Conservation (phyloP, 23 tunicate genomes). For the Corella eumyota region DNA sequence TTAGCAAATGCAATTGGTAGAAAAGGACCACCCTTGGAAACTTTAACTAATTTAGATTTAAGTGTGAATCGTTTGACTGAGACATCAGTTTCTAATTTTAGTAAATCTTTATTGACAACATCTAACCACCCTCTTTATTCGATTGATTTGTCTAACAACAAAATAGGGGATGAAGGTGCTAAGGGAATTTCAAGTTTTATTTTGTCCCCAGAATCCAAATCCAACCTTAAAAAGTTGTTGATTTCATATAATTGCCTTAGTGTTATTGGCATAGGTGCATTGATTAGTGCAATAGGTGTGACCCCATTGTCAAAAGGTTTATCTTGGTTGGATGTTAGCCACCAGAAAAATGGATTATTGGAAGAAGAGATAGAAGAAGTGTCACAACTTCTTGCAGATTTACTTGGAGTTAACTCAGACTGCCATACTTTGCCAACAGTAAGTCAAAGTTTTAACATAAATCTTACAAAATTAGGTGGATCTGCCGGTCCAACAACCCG, state of each 20-base stretch:
- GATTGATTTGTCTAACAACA: slow-evolving; percentile 42
- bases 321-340: slow-evolving; percentile 38
- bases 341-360: slow-evolving; percentile 33
- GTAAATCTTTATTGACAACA: slow-evolving; percentile 3
- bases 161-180: slow-evolving; percentile 26
- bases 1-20: slow-evolving; percentile 8
- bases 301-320: slow-evolving; percentile 6
- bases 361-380: slow-evolving; percentile 49
- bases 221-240: slow-evolving; percentile 9
- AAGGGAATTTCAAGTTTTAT: slow-evolving; percentile 4
- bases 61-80: slow-evolving; percentile 43
- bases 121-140: slow-evolving; percentile 13
- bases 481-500: slow-evolving; percentile 9
- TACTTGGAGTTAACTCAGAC: slow-evolving; percentile 15
- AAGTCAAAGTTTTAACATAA: slow-evolving; percentile 14
- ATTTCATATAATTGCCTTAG: slow-evolving; percentile 29
- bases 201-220: slow-evolving; percentile 8
- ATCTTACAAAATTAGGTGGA: slow-evolving; percentile 46
- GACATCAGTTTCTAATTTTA: not conserved
- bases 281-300: slow-evolving; percentile 5
- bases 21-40: slow-evolving; percentile 6
- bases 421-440: slow-evolving; percentile 12
- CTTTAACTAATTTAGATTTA: slow-evolving; percentile 27
- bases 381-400: slow-evolving; percentile 10
- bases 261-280: slow-evolving; percentile 12